Conservation (phyloP, 2,797 vertebrate species). For the Xiphorhynchus erythropygius region DNA sequence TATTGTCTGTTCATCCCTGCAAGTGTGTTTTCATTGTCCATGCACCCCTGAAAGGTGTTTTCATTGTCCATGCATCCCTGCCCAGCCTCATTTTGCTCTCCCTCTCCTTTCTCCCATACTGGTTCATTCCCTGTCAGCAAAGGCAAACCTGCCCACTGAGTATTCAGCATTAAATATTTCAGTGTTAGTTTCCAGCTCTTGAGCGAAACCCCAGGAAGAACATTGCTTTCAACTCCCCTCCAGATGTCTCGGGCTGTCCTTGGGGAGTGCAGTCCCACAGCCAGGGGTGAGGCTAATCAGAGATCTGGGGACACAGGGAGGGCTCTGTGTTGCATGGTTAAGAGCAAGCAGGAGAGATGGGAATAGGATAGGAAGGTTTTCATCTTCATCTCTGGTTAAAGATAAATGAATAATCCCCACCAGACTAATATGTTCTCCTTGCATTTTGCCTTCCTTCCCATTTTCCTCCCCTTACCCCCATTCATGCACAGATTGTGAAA, state of each 20-base stretch:
- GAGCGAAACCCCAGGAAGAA: not conserved
- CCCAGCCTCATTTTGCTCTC: not conserved
- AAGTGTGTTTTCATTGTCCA: not conserved
- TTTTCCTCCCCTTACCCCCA: not conserved
- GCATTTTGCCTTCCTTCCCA: not conserved
- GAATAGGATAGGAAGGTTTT: not conserved
- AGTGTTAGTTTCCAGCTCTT: not conserved
- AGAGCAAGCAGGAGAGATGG: not conserved
- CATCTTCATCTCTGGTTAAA: not conserved
- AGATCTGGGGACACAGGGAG: not conserved
- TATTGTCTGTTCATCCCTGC: fast-evolving
- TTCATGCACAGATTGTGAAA: not conserved
- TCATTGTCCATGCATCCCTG: fast-evolving
- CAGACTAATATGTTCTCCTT: not conserved
- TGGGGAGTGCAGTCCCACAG: not conserved
- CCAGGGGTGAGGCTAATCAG: not conserved
- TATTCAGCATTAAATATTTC: not conserved
- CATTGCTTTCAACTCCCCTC: not conserved
- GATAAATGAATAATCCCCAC: not conserved
- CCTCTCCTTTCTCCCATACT: not conserved
- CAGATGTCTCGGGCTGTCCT: not conserved
- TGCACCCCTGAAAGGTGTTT: not conserved
- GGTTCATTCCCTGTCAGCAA: not conserved
- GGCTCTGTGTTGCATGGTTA: not conserved
- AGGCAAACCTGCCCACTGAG: not conserved